phyloP scores from a whole-genome alignment of 2,888 invertebrate genomes.

The Halocaridina rubra region DNA sequence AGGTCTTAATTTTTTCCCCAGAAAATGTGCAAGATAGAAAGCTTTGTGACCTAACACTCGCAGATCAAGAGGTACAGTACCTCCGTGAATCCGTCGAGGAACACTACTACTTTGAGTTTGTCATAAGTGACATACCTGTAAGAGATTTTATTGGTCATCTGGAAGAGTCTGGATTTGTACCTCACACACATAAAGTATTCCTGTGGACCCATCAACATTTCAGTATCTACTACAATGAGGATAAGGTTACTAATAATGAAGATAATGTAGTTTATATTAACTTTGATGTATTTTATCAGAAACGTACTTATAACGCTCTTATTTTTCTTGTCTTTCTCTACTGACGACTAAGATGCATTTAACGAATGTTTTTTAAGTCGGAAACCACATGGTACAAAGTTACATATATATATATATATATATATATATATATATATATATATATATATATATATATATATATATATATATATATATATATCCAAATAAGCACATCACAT shows the following conservation, averaged over 20 bases:
- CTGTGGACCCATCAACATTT: conserved; percentile 71
- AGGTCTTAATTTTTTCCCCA: conserved; percentile 62
- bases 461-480: too few relatives aligned
- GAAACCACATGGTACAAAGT: too few relatives aligned
- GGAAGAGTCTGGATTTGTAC: conserved; percentile 71
- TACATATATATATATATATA: too few relatives aligned
- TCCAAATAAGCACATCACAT: too few relatives aligned
- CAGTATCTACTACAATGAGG: conserved; percentile 70
- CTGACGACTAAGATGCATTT: too few relatives aligned
- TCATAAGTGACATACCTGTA: conserved; percentile 71
- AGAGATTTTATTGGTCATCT: conserved; percentile 71
- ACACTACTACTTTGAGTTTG: conserved; percentile 72
- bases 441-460: too few relatives aligned
- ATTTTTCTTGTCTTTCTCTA: too few relatives aligned
- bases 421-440: too few relatives aligned
- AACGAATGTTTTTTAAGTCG: too few relatives aligned
- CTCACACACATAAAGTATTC: conserved; percentile 70
- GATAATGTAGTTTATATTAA: too few relatives aligned
- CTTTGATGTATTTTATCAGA: too few relatives aligned
- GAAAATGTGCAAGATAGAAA: conserved; percentile 68
- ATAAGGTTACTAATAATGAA: conserved; percentile 67
- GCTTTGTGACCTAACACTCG: conserved; percentile 68
- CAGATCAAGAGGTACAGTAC: conserved; percentile 68
- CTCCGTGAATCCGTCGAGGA: conserved; percentile 71
- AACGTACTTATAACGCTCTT: too few relatives aligned